A percentile compares a stretch with the other conserved stretches of the same genome.
These are phyloP conservation scores for Camponotus vicinus DNA, from an alignment of 1,140 invertebrate genomes.

Conservation along the genomic window DNA sequence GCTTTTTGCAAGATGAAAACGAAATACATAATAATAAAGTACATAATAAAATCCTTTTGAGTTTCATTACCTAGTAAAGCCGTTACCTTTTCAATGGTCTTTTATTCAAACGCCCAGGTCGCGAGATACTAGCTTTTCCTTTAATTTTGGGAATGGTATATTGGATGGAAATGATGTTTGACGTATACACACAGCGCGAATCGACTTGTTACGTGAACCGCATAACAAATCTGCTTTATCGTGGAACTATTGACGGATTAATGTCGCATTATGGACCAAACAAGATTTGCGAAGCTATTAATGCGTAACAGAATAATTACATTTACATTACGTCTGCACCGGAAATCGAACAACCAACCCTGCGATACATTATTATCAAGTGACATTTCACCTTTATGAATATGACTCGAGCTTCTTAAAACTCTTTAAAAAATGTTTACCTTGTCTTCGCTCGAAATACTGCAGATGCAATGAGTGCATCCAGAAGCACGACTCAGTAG, in stretches of 20 bases:
- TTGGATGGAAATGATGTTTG: slow-evolving; percentile 42
- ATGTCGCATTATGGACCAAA: background rate
- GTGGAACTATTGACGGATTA: slow-evolving; percentile 35
- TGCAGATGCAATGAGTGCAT: background rate
- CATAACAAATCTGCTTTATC: slow-evolving; percentile 27
- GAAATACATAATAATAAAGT: background rate
- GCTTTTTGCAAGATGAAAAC: background rate
- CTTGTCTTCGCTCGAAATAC: background rate
- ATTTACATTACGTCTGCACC: background rate
- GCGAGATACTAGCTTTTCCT: background rate
- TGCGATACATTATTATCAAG: background rate
- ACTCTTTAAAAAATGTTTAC: background rate
- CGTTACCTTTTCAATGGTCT: background rate
- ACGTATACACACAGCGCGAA: slow-evolving; percentile 6
- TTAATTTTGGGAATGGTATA: slow-evolving; percentile 22
- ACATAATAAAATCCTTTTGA: slow-evolving; percentile 11
- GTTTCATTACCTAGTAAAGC: slow-evolving; percentile 23
- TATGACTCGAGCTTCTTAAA: background rate
- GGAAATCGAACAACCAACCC: background rate
- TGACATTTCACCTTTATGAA: background rate
- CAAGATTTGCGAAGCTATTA: slow-evolving; percentile 10
- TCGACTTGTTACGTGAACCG: background rate
- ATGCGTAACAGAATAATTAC: slow-evolving; percentile 1
- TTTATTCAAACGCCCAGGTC: background rate
- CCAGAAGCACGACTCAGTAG: too few relatives aligned